Percentiles rank a stretch among this genome's conserved stretches.
phyloP scores from a whole-genome alignment of 1,140 invertebrate genomes.

The Diplogasteroides magnus region DNA sequence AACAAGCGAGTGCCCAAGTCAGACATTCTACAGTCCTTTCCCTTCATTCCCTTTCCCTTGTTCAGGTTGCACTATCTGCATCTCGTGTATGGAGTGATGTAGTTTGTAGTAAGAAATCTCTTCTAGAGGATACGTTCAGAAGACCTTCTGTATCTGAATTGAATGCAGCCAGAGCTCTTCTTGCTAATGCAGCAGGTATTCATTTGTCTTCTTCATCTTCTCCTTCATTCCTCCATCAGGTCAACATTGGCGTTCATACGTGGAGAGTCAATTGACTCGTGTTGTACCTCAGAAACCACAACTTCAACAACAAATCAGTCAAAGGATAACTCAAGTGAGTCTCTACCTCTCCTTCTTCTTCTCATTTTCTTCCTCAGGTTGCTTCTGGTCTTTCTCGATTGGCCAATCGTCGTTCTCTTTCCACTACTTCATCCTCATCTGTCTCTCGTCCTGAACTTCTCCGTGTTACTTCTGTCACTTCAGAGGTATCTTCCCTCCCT shows the following conservation, averaged over 20 bases:
- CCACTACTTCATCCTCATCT: neutral
- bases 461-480: too few relatives aligned
- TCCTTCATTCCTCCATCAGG: neutral
- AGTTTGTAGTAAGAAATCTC: conserved; percentile 89
- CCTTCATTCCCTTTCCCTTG: conserved; percentile 5
- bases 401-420: conserved; percentile 16
- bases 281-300: neutral
- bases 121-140: conserved; percentile 75
- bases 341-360: too few relatives aligned
- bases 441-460: too few relatives aligned
- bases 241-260: neutral
- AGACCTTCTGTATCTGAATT: conserved; percentile 69
- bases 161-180: conserved; percentile 75
- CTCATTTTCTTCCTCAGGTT: too few relatives aligned
- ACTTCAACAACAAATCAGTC: neutral
- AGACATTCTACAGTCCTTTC: conserved; percentile 15
- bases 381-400: conserved; percentile 17
- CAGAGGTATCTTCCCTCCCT: too few relatives aligned
- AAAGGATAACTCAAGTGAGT: neutral
- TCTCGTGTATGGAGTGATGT: conserved; percentile 92
- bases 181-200: conserved; percentile 76
- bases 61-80: conserved; percentile 70
- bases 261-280: neutral
- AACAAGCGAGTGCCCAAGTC: conserved; percentile 45
- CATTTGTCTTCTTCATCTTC: neutral